These are phyloP conservation scores for Leptinotarsa tumamoca DNA, from an alignment of 2,888 invertebrate genomes.

Conservation along the genomic window DNA sequence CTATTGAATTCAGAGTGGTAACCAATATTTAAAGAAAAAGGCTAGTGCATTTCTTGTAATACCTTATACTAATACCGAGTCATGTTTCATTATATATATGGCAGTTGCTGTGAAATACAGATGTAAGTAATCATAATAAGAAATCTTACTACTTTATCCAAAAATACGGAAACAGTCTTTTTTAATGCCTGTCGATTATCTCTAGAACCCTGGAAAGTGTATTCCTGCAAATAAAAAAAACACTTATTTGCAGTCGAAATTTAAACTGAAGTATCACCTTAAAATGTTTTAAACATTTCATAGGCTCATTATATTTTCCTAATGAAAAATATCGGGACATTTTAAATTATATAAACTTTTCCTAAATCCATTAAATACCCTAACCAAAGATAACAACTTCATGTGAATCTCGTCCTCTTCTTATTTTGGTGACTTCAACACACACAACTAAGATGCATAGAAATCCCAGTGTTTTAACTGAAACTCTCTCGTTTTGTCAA, in stretches of 20 bases:
- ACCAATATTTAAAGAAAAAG: no score
- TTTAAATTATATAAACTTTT: neutral
- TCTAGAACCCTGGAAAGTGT: slow-evolving; percentile 8
- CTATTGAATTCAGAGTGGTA: no score
- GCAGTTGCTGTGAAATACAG: no score
- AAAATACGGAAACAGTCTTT: neutral
- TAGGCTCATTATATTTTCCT: slow-evolving; percentile 42
- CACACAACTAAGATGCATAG: neutral
- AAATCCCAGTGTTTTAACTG: neutral
- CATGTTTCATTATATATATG: no score
- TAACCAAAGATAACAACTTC: neutral
- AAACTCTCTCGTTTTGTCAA: no score
- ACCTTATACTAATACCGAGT: no score
- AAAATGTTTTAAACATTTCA: slow-evolving; percentile 38
- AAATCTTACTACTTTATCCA: slow-evolving; percentile 13
- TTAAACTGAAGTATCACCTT: slow-evolving; percentile 40
- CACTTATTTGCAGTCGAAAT: neutral
- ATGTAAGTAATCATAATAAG: neutral
- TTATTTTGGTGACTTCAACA: neutral
- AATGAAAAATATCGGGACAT: slow-evolving; percentile 46
- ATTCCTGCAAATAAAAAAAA: slow-evolving; percentile 34
- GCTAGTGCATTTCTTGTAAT: no score
- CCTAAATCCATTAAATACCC: neutral
- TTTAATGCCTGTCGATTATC: neutral
- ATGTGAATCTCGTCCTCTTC: neutral